These are phyloP conservation scores for Polypedilum vanderplanki DNA, from an alignment of 1,140 invertebrate species.

Conservation along the genomic window DNA sequence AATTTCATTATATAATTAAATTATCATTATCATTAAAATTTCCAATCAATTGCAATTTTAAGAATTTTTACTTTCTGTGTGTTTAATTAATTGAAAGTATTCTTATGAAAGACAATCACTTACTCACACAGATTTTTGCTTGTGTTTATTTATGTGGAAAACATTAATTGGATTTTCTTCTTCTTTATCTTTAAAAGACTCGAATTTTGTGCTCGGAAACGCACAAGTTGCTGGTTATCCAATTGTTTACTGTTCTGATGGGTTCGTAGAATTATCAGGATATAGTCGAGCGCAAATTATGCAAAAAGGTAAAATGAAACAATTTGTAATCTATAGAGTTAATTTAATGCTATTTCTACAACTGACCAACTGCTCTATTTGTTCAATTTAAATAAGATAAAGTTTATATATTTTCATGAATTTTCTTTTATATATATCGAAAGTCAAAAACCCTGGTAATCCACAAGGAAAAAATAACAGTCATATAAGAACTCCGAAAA, in stretches of 20 bases:
- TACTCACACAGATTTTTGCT: neutral
- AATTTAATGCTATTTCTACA: no score
- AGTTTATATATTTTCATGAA: no score
- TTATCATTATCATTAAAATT: neutral
- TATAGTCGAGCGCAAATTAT: slow-evolving; percentile 90
- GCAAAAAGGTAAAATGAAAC: slow-evolving; percentile 63
- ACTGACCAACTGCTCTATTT: no score
- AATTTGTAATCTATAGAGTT: no score
- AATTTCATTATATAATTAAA: neutral
- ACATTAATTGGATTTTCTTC: slow-evolving; percentile 5
- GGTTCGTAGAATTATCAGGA: slow-evolving; percentile 93
- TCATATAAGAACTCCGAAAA: no score
- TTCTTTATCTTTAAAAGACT: slow-evolving; percentile 65
- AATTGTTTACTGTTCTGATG: slow-evolving; percentile 97
- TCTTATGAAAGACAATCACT: neutral
- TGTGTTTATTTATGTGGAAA: neutral
- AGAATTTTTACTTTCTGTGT: neutral
- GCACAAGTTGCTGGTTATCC: slow-evolving; percentile 88
- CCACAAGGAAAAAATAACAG: no score
- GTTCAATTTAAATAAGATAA: no score
- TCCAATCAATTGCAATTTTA: neutral
- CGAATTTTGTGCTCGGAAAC: slow-evolving; percentile 96
- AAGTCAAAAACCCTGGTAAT: no score
- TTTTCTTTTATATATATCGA: no score
- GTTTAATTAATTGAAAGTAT: neutral